Evolutionary conservation across 1,140 invertebrate genomes (phyloP).

Genomic region (Copidosoma floridanum): DNA sequence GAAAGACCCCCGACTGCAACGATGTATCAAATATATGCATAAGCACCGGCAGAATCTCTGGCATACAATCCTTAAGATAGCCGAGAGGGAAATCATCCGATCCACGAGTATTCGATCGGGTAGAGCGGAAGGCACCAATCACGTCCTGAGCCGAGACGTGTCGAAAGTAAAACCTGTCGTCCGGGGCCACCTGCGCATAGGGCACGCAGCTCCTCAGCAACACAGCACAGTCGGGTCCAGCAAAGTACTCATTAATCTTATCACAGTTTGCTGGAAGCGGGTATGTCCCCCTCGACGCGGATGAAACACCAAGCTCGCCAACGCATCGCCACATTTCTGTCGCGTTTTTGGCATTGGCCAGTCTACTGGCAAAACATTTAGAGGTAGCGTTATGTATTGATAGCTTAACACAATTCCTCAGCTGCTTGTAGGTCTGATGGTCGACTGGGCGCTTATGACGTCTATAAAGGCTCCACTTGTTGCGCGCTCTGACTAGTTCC

Average conservation of each 20-base stretch:
- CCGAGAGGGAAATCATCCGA: not conserved
- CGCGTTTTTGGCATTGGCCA: too few species aligned
- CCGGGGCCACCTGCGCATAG: not conserved
- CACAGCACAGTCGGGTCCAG: not conserved
- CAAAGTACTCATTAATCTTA: not conserved
- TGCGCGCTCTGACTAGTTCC: not conserved
- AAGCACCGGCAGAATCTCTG: not conserved
- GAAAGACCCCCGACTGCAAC: not conserved
- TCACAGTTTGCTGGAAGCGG: too few species aligned
- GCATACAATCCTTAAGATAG: not conserved
- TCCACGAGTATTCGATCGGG: not conserved
- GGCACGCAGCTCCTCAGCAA: not conserved
- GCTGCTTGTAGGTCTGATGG: not conserved
- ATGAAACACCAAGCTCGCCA: too few species aligned
- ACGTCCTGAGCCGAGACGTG: not conserved
- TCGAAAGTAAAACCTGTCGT: not conserved
- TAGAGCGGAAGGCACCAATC: not conserved
- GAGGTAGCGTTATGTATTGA: too few species aligned
- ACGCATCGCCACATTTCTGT: too few species aligned
- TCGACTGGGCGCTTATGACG: not conserved
- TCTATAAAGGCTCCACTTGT: not conserved
- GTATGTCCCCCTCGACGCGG: too few species aligned
- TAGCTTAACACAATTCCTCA: not conserved
- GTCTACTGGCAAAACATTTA: too few species aligned
- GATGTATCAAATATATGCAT: not conserved